These are phyloP conservation scores for Podocnemis expansa DNA, from an alignment of 2,113 vertebrate genomes.

Conservation along the genomic window DNA sequence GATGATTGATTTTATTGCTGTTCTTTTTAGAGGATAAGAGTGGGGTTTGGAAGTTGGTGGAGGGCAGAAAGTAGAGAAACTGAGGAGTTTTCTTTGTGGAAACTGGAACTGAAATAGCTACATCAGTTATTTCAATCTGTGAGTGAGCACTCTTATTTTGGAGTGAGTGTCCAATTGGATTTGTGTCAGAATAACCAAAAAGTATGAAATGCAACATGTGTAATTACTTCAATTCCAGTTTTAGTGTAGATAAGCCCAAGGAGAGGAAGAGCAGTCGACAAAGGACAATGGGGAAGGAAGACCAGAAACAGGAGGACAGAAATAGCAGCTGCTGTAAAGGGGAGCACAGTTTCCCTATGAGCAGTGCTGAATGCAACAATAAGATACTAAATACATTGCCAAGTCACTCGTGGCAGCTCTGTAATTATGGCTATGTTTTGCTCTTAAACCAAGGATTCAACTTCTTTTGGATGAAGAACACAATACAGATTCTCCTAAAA, in stretches of 20 bases:
- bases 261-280: not conserved
- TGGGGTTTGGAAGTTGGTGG: not conserved
- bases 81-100: not conserved
- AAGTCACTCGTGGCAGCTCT: not conserved
- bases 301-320: not conserved
- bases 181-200: not conserved
- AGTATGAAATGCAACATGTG: not conserved
- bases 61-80: not conserved
- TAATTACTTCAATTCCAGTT: not conserved
- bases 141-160: not conserved
- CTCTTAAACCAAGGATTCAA: not conserved
- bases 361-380: not conserved
- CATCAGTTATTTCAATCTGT: not conserved
- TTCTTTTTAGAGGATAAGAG: not conserved
- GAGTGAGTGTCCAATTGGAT: not conserved
- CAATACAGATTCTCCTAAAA: not conserved
- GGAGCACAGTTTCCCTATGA: fast-evolving
- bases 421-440: not conserved
- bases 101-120: not conserved
- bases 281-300: not conserved
- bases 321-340: not conserved
- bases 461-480: not conserved
- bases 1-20: not conserved
- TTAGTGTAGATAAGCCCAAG: not conserved
- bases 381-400: not conserved